Evolutionary conservation across 2,113 vertebrate genomes (phyloP).

Genomic region (Actinemys pallida): DNA sequence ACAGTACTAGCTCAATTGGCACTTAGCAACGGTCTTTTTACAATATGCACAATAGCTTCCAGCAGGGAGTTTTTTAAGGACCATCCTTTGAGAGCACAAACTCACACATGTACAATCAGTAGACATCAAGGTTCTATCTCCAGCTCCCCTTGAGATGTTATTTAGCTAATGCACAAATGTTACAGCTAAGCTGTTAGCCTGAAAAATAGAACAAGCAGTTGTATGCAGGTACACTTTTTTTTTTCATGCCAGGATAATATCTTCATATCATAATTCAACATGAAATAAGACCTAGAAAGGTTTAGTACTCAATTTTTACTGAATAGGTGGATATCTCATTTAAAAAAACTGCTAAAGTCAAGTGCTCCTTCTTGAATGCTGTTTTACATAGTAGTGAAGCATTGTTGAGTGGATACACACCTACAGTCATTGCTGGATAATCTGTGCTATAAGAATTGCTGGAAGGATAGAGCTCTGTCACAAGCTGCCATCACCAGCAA

Average conservation of each 20-base stretch:
- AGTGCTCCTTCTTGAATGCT: constrained; percentile 55
- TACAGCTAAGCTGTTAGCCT: constrained; percentile 75
- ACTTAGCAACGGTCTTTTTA: constrained; percentile 85
- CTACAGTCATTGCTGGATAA: constrained; percentile 47
- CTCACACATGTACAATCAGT: constrained; percentile 83
- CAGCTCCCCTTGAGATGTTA: constrained; percentile 83
- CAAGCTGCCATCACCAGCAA: constrained; percentile 45
- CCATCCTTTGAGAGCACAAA: constrained; percentile 83
- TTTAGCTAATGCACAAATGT: constrained; percentile 85
- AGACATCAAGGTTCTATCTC: constrained; percentile 84
- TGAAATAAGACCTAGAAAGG: constrained; percentile 61
- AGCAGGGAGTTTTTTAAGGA: constrained; percentile 86
- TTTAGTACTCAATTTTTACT: constrained; percentile 59
- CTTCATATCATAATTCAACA: constrained; percentile 55
- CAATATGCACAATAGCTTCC: constrained; percentile 85
- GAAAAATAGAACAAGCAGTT: constrained; percentile 75
- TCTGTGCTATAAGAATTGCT: constrained; percentile 35
- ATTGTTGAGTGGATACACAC: constrained; percentile 23
- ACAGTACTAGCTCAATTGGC: constrained; percentile 84
- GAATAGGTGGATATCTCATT: constrained; percentile 53
- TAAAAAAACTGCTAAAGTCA: constrained; percentile 58
- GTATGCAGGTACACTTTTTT: constrained; percentile 67
- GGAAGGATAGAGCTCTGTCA: constrained; percentile 60
- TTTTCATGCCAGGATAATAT: constrained; percentile 56
- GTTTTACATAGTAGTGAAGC: constrained; percentile 51